A percentile compares a stretch with the other conserved stretches of the same genome.
phyloP scores from a whole-genome alignment of 2,797 vertebrate genomes.

The Manis pentadactyla region DNA sequence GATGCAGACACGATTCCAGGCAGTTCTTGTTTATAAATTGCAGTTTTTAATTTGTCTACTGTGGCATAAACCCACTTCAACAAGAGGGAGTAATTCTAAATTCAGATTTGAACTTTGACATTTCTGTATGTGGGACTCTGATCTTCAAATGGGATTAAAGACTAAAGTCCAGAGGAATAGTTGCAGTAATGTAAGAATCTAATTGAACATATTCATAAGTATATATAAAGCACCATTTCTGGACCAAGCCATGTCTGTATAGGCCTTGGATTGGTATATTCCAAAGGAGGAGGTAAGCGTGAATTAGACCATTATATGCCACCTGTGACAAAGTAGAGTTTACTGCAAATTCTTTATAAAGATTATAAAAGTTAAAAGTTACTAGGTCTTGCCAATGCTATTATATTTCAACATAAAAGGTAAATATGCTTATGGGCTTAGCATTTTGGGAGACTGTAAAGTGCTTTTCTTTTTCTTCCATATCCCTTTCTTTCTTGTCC shows the following conservation, averaged over 20 bases:
- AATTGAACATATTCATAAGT: background rate
- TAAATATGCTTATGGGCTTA: background rate
- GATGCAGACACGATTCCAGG: constrained; percentile 52
- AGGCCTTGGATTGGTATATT: background rate
- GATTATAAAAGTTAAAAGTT: background rate
- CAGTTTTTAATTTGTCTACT: constrained; percentile 61
- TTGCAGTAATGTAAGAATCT: background rate
- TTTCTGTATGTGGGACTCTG: background rate
- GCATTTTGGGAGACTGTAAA: background rate
- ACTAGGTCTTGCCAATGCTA: background rate
- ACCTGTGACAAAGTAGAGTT: background rate
- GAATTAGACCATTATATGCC: background rate
- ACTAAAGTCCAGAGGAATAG: background rate
- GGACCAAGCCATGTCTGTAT: background rate
- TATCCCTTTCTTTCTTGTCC: background rate
- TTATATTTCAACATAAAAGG: background rate
- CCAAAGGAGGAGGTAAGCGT: constrained; percentile 10
- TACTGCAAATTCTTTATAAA: constrained; percentile 6
- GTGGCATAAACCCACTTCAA: constrained; percentile 11
- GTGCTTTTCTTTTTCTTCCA: background rate
- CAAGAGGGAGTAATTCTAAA: constrained; percentile 33
- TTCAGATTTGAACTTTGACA: constrained; percentile 16
- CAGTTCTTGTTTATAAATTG: constrained; percentile 60
- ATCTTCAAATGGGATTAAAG: constrained; percentile 16
- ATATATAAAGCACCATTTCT: background rate